Evolutionary conservation across 35 echinoderm and acorn worm genomes (phyloP).

Genomic region (Heliocidaris erythrogramma): DNA sequence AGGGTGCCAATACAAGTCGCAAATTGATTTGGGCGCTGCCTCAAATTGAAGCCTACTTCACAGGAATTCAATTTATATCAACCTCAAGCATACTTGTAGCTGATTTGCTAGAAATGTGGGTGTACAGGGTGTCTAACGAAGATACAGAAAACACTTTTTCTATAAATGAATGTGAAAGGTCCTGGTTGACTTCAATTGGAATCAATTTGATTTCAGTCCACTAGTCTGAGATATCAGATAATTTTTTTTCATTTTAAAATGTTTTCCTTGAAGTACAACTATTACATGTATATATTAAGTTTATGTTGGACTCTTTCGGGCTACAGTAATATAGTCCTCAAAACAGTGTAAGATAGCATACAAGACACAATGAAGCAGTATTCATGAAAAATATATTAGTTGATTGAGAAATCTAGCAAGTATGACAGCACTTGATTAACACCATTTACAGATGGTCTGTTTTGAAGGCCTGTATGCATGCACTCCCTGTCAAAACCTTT

Average conservation of each 20-base stretch:
- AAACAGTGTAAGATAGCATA: too few relatives aligned
- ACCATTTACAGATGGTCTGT: too few relatives aligned
- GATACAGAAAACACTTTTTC: not conserved
- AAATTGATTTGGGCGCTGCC: not conserved
- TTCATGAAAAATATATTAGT: too few relatives aligned
- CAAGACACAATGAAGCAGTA: too few relatives aligned
- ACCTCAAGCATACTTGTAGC: not conserved
- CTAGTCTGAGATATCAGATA: not conserved
- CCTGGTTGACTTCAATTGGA: not conserved
- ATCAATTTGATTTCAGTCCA: not conserved
- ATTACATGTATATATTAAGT: too few relatives aligned
- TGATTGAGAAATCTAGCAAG: too few relatives aligned
- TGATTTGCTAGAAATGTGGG: not conserved
- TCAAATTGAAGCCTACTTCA: slow-evolving; percentile 17
- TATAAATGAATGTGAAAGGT: not conserved
- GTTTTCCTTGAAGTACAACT: not conserved
- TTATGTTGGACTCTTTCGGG: too few relatives aligned
- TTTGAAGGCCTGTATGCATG: too few relatives aligned
- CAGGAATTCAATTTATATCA: not conserved
- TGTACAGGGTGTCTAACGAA: not conserved
- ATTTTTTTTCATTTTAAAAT: not conserved
- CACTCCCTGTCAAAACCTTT: too few relatives aligned
- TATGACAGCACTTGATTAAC: too few relatives aligned
- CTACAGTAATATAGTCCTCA: too few relatives aligned
- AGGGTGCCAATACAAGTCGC: not conserved